Conservation (phyloP, 2,797 vertebrate genomes). For the Pangasius krempfi region DNA sequence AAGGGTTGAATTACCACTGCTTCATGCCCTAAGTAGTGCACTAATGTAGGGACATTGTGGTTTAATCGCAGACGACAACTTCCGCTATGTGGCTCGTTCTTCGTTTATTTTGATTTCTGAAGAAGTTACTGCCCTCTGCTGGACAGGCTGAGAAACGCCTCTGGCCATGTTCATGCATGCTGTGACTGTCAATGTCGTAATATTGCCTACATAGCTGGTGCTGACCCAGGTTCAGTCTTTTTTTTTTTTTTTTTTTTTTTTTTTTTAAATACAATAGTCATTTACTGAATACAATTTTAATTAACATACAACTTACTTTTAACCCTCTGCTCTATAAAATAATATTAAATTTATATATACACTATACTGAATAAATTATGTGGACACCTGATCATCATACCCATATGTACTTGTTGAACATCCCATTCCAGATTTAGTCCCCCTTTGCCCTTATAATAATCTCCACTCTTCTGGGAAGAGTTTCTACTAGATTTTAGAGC, state of each 20-base stretch:
- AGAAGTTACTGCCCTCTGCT: neutral
- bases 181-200: neutral
- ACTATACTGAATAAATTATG: too few species aligned
- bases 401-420: too few species aligned
- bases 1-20: neutral
- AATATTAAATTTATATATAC: neutral
- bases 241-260: too few species aligned
- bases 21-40: neutral
- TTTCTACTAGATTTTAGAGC: too few species aligned
- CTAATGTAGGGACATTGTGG: neutral
- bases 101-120: neutral
- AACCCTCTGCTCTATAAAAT: neutral
- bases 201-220: neutral
- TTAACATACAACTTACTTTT: neutral
- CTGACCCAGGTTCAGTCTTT: neutral
- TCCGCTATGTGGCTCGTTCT: neutral
- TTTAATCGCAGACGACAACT: neutral
- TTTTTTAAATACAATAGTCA: too few species aligned
- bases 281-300: neutral
- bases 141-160: neutral
- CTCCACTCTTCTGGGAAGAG: too few species aligned
- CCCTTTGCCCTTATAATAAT: too few species aligned
- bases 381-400: too few species aligned
- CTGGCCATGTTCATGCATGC: neutral
- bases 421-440: too few species aligned